Conservation (phyloP, 2,113 vertebrate genomes). For the Callionymus lyra region DNA sequence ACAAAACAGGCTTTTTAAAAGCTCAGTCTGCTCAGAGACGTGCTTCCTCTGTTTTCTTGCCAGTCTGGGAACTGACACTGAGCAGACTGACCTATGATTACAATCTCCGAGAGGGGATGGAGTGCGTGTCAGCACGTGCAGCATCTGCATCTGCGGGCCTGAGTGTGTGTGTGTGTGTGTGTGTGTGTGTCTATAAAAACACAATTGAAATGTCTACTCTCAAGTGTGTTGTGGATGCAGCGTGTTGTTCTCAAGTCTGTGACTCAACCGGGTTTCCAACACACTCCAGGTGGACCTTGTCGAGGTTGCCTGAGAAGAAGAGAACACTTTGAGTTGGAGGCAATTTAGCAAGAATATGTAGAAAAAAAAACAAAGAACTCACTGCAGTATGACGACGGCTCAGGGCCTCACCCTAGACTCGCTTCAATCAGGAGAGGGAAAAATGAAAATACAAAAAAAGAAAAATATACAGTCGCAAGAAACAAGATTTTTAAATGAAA, state of each 20-base stretch:
- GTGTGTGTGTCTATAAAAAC: too few species aligned
- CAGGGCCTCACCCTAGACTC: too few species aligned
- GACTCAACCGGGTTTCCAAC: slow-evolving; percentile 13
- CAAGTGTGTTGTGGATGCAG: too few species aligned
- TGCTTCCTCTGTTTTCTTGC: slow-evolving; percentile 53
- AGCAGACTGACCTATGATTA: slow-evolving; percentile 58
- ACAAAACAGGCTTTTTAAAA: slow-evolving; percentile 23
- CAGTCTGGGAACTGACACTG: slow-evolving; percentile 49
- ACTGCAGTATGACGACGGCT: too few species aligned
- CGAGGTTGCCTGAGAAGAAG: not conserved
- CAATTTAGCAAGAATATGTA: too few species aligned
- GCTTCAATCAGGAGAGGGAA: too few species aligned
- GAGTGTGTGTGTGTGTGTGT: not conserved
- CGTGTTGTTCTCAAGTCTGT: not conserved
- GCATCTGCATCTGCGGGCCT: slow-evolving; percentile 5
- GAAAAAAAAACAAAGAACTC: too few species aligned
- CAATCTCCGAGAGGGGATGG: slow-evolving; percentile 18
- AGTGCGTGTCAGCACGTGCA: slow-evolving; percentile 6
- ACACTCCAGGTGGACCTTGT: slow-evolving; percentile 32
- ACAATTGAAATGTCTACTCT: too few species aligned
- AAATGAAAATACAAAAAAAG: too few species aligned
- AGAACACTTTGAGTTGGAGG: too few species aligned
- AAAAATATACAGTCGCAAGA: too few species aligned
- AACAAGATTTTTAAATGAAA: too few species aligned
- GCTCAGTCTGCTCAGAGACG: slow-evolving; percentile 47